Evolutionary conservation across 2,888 invertebrate species (phyloP), one percentile per base, ranked within the genome.

Genomic region (Xanthia icteritia): DNA sequence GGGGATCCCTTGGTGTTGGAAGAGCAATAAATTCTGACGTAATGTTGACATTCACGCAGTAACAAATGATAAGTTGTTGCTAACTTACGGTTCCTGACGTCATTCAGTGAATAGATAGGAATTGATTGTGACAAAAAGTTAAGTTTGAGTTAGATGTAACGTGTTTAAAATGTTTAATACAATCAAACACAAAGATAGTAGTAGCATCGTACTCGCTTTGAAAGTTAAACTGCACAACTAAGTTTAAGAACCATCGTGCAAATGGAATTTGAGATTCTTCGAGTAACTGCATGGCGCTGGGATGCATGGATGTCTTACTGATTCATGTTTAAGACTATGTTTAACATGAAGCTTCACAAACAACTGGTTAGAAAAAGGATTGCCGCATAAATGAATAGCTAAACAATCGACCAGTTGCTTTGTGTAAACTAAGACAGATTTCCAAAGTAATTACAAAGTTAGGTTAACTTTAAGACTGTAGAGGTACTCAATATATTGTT

Each of bases 371-470:
- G 15, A 68, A 64, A 81, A 68, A 79, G 73, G 60, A 60, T 80
- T 68, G 64, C 31, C 27, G 48, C 23, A 79, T 81, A 66, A 83
- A 70, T 83, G 0, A 79, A 83, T 77, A 77, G 65, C 65, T 69
- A 66, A 81, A 84, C 58, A 73, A 73, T 64, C 60, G 39, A 79
- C 66, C 56, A 63, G 36, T 65, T 76, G 64, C 60, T 85, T 70
- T 69, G 76, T 68, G 51, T 71, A 69, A 85, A 82, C 60, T 68
- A 76, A 82, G 76, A 81, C 71, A 64, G 68, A 80, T 80, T 81
- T 61, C 27, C 64, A 75, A 82, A 82, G 71, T 82, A 73, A 85
- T 77, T 72, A 76, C 66, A 42, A 85, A 82, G 77, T 83, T 82
- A 60, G 42, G 68, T 63, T 69, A 68, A 65, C 82, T 82, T 76